Evolutionary conservation across 2,888 invertebrate genomes (phyloP).

Genomic region (Aplocera efformata): DNA sequence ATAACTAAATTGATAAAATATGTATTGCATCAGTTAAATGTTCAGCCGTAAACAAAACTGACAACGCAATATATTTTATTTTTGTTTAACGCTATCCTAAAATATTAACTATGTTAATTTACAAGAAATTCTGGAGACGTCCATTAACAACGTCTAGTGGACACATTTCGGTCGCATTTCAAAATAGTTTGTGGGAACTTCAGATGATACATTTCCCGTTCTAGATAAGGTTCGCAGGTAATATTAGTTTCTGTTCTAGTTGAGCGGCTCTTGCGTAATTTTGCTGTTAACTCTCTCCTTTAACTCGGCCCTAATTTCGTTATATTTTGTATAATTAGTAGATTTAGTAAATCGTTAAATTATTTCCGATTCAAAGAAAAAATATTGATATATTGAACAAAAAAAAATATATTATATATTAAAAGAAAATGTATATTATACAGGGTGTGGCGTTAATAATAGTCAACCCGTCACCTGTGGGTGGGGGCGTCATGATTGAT

Average conservation of each 20-base stretch:
- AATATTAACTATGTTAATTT: slow-evolving; percentile 34
- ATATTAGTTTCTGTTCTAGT: slow-evolving; percentile 27
- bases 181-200: slow-evolving; percentile 51
- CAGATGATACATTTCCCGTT: slow-evolving; percentile 43
- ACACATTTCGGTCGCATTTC: slow-evolving; percentile 58
- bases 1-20: background rate
- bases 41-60: slow-evolving; percentile 17
- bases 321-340: no score
- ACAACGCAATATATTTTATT: slow-evolving; percentile 22
- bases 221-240: slow-evolving; percentile 23
- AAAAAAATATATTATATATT: no score
- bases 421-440: no score
- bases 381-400: no score
- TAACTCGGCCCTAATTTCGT: no score
- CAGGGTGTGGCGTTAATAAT: no score
- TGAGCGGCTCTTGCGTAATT: slow-evolving; percentile 13
- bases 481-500: no score
- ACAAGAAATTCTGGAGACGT: slow-evolving; percentile 42
- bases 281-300: background rate
- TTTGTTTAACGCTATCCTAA: slow-evolving; percentile 24
- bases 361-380: no score
- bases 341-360: no score
- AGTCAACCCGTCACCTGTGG: no score
- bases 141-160: slow-evolving; percentile 50
- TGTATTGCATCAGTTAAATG: slow-evolving; percentile 7